Evolutionary conservation across 1,140 invertebrate species (phyloP), one percentile per base, ranked within the genome.

Genomic region (Chrysomallon squamiferum): DNA sequence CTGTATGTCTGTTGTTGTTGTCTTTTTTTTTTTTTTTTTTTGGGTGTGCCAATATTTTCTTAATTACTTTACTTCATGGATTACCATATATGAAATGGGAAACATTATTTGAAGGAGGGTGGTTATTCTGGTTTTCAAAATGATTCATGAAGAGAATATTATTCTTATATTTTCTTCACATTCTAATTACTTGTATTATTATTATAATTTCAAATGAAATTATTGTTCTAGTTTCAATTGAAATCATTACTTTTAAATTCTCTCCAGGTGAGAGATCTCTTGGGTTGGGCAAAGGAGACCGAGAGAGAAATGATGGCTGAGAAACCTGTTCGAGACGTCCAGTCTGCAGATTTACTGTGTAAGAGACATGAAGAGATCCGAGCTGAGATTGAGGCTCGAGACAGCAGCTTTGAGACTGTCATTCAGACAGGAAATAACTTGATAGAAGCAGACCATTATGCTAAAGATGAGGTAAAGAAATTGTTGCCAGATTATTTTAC

Each of bases 331-430:
- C 90, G 92, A 64, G 96, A 98, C 94, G 93, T 94, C 1, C 91
- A 92, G 0, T 90, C 91, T 62, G 96, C 95, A 7, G 94, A 97
- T 79, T 89, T 91, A 7, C 86, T 97, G 90, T 91, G 25, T 92
- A 97, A 84, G 2, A 54, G 78, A 20, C 96, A 99, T 82, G 93
- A 97, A 72, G 91, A 94, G 45, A 87, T 97, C 25, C 93, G 94
- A 78, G 93, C 93, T 2, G 97, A 99, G 87, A 96, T 99, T 62
- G 95, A 98, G 83, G 94, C 96, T 0, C 86, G 96, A 29, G 94
- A 98, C 83, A 92, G 92, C 61, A 92, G 90, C 72, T 98, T 98
- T 84, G 86, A 90, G 32, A 88, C 88, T 25, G 91, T 95, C 0
- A 90, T 94, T 18, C 90, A 93, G 67, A 87, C 91, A 20, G 95